Evolutionary conservation across 1,140 invertebrate genomes (phyloP).

Genomic region (Formica exsecta): DNA sequence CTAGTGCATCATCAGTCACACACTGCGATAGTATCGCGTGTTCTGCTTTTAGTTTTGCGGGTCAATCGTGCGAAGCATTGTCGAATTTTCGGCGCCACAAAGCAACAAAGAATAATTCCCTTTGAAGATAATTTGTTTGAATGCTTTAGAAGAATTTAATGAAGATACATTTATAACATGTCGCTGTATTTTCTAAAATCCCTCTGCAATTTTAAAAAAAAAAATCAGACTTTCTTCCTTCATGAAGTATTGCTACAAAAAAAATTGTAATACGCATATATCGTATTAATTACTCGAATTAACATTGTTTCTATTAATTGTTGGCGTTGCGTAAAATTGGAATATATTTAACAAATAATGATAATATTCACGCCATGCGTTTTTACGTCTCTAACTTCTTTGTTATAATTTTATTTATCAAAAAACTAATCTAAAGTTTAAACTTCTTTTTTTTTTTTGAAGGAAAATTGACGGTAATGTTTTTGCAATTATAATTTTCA

Average conservation of each 20-base stretch:
- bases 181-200: not conserved
- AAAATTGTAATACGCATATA: not conserved
- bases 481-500: constrained; percentile 3
- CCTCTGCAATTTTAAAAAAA: not conserved
- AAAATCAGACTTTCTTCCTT: not conserved
- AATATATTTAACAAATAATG: not conserved
- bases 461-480: not conserved
- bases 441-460: not conserved
- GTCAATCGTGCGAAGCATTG: not conserved
- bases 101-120: not conserved
- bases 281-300: not conserved
- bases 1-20: constrained; percentile 13
- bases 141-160: constrained; percentile 1
- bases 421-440: not conserved
- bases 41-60: constrained; percentile 7
- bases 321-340: not conserved
- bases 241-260: not conserved
- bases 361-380: not conserved
- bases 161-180: not conserved
- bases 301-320: not conserved
- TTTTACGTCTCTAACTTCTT: not conserved
- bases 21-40: constrained; percentile 33
- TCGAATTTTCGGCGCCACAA: not conserved
- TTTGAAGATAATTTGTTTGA: not conserved
- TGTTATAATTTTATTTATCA: not conserved